Conservation (phyloP, 2,113 vertebrate genomes). For the western clawed frog (Xenopus tropicalis) region DNA sequence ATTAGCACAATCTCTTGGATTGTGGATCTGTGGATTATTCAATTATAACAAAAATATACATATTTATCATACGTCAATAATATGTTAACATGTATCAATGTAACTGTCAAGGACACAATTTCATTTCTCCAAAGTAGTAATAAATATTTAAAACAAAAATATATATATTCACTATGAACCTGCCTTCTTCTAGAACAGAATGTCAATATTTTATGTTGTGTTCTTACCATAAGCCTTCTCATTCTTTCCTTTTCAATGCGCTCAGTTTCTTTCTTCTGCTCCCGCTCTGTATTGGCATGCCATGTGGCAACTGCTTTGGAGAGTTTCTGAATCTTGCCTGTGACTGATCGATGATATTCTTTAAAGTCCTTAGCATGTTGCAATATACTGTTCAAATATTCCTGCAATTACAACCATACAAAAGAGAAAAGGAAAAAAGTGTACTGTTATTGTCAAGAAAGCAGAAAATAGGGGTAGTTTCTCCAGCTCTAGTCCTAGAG, state of each 20-base stretch:
- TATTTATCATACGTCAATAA: too few species aligned
- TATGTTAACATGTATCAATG: too few species aligned
- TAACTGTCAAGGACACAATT: too few species aligned
- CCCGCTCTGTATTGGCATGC: slow-evolving; percentile 96
- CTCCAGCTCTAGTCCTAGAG: too few species aligned
- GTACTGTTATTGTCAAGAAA: too few species aligned
- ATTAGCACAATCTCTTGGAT: too few species aligned
- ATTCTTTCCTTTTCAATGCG: slow-evolving; percentile 97
- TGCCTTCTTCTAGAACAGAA: background rate
- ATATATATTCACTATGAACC: too few species aligned
- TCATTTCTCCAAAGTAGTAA: too few species aligned
- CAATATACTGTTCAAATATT: slow-evolving; percentile 96
- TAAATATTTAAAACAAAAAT: too few species aligned
- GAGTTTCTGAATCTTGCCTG: slow-evolving; percentile 94
- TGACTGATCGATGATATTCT: slow-evolving; percentile 92
- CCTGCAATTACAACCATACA: slow-evolving; percentile 64
- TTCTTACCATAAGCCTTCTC: slow-evolving; percentile 91
- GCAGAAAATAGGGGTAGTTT: background rate
- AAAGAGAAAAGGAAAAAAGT: slow-evolving; percentile 38
- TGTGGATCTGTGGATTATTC: too few species aligned
- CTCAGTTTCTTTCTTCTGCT: slow-evolving; percentile 97
- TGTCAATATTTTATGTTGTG: background rate
- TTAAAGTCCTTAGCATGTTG: slow-evolving; percentile 99
- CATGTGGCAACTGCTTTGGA: slow-evolving; percentile 91
- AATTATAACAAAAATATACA: too few species aligned